Evolutionary conservation across 2,888 invertebrate genomes (phyloP).

Genomic region (Glyphotaelius pellucidus): DNA sequence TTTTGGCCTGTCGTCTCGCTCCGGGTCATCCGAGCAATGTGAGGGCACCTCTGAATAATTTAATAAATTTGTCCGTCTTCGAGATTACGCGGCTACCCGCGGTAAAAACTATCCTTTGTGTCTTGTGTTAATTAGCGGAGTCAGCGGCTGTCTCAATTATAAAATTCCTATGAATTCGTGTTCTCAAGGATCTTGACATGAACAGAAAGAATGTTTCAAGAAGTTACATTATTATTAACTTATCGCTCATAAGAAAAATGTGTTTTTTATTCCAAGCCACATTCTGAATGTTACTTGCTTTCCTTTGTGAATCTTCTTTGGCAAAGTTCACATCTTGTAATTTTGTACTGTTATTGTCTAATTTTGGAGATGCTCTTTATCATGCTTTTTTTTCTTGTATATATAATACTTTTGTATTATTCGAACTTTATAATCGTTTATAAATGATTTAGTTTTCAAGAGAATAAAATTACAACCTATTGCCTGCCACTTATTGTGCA

Average conservation of each 20-base stretch:
- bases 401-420: too few species aligned
- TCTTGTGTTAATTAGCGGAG: not conserved
- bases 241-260: not conserved
- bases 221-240: not conserved
- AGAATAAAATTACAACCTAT: not conserved
- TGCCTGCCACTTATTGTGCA: not conserved
- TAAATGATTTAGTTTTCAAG: not conserved
- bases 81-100: not conserved
- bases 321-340: not conserved
- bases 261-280: not conserved
- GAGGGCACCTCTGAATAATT: not conserved
- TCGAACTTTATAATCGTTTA: too few species aligned
- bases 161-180: not conserved
- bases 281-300: not conserved
- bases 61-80: not conserved
- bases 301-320: not conserved
- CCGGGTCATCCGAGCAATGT: not conserved
- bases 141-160: not conserved
- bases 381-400: not conserved
- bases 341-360: not conserved
- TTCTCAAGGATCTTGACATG: not conserved
- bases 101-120: not conserved
- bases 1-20: constrained; percentile 19
- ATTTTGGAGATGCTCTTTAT: too few species aligned
- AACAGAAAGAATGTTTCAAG: not conserved